These are phyloP conservation scores for Amblyopsis hoosieri DNA, from an alignment of 2,797 vertebrate species.

Conservation along the genomic window DNA sequence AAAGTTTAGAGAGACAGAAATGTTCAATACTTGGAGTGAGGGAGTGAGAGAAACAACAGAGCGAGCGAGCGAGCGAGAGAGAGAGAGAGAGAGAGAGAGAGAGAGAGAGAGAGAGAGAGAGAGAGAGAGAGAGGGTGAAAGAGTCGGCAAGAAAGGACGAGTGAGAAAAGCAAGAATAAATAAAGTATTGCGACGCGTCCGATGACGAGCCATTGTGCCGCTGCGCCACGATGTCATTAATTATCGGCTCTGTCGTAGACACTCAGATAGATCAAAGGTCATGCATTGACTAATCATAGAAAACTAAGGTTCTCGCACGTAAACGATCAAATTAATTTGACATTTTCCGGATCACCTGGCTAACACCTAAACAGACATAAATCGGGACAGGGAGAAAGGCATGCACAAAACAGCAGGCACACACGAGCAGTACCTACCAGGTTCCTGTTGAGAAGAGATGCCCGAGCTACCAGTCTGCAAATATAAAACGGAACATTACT, in stretches of 20 bases:
- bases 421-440: slow-evolving; percentile 87
- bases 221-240: slow-evolving; percentile 64
- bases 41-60: slow-evolving; percentile 33
- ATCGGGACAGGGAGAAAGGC: slow-evolving; percentile 52
- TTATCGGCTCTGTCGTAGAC: slow-evolving; percentile 78
- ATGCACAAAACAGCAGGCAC: slow-evolving; percentile 25
- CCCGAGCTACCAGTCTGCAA: slow-evolving; percentile 88
- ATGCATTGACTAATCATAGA: slow-evolving; percentile 72
- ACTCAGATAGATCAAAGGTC: slow-evolving; percentile 93
- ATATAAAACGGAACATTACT: slow-evolving; percentile 88
- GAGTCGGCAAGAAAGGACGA: background rate
- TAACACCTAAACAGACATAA: slow-evolving; percentile 61
- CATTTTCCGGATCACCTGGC: slow-evolving; percentile 78
- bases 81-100: slow-evolving; percentile 35
- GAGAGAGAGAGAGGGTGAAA: slow-evolving; percentile 36
- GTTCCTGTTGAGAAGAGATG: slow-evolving; percentile 83
- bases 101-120: slow-evolving; percentile 43
- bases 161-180: slow-evolving; percentile 21
- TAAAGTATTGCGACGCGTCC: slow-evolving; percentile 53
- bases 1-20: slow-evolving; percentile 84
- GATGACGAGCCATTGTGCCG: slow-evolving; percentile 61
- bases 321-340: slow-evolving; percentile 83
- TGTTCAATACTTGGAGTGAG: slow-evolving; percentile 75
- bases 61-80: slow-evolving; percentile 42
- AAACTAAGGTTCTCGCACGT: slow-evolving; percentile 67